Conservation (phyloP, 2,888 invertebrate genomes). For the Phaonia tiefii region DNA sequence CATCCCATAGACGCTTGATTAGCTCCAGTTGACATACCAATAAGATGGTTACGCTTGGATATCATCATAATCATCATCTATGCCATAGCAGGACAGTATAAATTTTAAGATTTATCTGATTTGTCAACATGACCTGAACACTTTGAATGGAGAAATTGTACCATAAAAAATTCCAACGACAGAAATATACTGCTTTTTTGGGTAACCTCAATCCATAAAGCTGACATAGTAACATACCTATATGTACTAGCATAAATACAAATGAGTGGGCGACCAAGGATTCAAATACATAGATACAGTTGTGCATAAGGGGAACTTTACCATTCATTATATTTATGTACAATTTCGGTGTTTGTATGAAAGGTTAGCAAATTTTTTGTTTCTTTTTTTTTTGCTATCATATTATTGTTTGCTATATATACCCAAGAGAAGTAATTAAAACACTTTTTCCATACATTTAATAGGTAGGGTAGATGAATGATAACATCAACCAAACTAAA, state of each 20-base stretch:
- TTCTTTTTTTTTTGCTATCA: slow-evolving; percentile 9
- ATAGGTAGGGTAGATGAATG: not conserved
- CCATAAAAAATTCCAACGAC: slow-evolving; percentile 18
- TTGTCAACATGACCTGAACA: no score
- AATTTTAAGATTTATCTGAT: no score
- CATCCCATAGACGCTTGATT: no score
- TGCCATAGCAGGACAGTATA: no score
- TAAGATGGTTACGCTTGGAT: no score
- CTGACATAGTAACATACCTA: no score
- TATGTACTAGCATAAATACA: not conserved
- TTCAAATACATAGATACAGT: not conserved
- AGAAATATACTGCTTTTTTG: slow-evolving; percentile 35
- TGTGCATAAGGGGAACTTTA: no score
- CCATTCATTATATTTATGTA: not conserved
- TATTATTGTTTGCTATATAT: slow-evolving; percentile 14
- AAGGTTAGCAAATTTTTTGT: slow-evolving; percentile 26
- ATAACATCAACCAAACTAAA: not conserved
- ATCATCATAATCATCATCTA: no score
- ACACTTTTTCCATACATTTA: slow-evolving; percentile 6
- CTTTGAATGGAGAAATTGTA: no score
- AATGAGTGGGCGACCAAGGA: no score
- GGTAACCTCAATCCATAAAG: no score
- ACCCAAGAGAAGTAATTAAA: slow-evolving; percentile 55
- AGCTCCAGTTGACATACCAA: no score
- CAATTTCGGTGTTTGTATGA: not conserved